Evolutionary conservation across 2,797 vertebrate species (phyloP), one percentile per base, ranked within the genome.

Genomic region (Mormyrus hasselquistii): DNA sequence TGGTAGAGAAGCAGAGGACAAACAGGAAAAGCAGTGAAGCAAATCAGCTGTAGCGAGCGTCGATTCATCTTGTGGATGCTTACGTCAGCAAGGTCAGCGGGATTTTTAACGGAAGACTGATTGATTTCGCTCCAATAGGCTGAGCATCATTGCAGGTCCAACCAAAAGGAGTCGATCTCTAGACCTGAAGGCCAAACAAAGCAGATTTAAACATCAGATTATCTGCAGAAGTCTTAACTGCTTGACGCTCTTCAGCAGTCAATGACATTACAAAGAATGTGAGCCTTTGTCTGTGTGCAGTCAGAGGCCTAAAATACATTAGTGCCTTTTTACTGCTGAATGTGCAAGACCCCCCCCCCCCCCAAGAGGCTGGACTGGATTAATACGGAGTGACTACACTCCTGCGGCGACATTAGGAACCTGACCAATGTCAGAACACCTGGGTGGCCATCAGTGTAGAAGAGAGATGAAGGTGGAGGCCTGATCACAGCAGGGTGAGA

Each of bases 1-100:
- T 34, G 62, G 83, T 85, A 3, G 2, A 25, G 50, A 55, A 34
- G 25, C 52, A 14, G 10, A 86, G 79, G n/a, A 98, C 89, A 84
- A 97, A 8, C 93, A 96, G 0, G 97, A 97, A 90, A 99, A 89
- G 0, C 92, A 94, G 84, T 95, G 93, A 5, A 96, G 97, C 38
- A 99, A 92, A 4, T 99, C 96, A 2, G n/a, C 44, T 22, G 29
- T 19, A 38, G n/a, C 12, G 25, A 22, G 29, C 2, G 7, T 38
- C 14, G 25, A 57, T 9, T 86, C 7, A 0, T 55, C 29, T 16
- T 25, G 3, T 52, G 25, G 85, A 9, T 86, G 85, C 29, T 59
- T 6, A 2, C 53, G 9, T 86, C 53, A 57, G 9, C 85, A 86
- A 86, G 29, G 50, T 86, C 85, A 86, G 85, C 85, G 9, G 53